phyloP scores from a whole-genome alignment of 2,888 invertebrate genomes.

The Dromius quadrimaculatus region DNA sequence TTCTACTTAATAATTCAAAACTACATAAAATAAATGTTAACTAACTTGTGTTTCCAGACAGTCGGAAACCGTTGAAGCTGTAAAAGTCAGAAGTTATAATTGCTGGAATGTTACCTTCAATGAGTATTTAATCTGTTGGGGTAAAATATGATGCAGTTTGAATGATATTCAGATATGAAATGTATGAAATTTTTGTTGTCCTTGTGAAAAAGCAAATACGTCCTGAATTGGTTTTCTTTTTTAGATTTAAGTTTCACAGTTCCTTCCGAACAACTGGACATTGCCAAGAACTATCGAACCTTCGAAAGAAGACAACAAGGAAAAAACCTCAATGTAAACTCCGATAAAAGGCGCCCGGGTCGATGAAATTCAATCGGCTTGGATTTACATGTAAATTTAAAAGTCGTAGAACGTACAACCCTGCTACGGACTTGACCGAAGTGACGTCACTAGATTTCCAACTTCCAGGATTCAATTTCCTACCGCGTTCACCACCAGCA shows the following conservation, averaged over 20 bases:
- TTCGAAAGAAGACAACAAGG: too few relatives aligned
- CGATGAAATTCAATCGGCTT: conserved; percentile 43
- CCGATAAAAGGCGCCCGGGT: conserved; percentile 44
- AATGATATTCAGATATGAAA: too few relatives aligned
- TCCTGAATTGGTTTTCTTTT: too few relatives aligned
- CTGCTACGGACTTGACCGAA: conserved; percentile 36
- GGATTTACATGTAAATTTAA: conserved; percentile 52
- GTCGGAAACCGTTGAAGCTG: conserved; percentile 19
- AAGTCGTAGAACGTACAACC: conserved; percentile 38
- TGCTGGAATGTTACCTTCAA: conserved; percentile 19
- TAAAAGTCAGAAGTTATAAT: conserved; percentile 29
- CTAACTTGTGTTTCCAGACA: conserved; percentile 25
- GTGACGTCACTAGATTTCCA: conserved; percentile 41
- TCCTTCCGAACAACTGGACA: too few relatives aligned
- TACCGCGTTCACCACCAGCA: too few relatives aligned
- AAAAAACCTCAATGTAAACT: conserved; percentile 48
- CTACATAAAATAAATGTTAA: conserved; percentile 32
- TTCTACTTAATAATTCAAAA: conserved; percentile 29
- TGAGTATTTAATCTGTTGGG: conserved; percentile 9
- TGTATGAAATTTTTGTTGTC: too few relatives aligned
- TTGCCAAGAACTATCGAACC: too few relatives aligned
- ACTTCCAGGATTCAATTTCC: neutral
- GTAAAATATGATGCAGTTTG: conserved; percentile 2
- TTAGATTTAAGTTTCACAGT: too few relatives aligned
- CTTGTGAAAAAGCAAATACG: too few relatives aligned